Evolutionary conservation across 2,113 vertebrate genomes (phyloP).

Genomic region (Paradisaea rubra): DNA sequence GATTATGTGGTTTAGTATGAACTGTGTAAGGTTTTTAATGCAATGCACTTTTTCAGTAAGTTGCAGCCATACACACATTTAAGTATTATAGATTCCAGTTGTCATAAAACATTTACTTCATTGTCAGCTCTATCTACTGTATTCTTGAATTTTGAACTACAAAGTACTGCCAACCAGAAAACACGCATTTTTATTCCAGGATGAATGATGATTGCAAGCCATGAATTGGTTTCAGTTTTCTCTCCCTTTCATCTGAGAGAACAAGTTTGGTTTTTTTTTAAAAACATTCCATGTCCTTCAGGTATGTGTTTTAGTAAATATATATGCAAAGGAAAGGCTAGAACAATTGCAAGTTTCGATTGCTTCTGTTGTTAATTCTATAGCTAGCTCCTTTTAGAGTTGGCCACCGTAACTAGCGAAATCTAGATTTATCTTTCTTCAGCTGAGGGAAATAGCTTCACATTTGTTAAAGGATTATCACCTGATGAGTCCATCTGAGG

Average conservation of each 20-base stretch:
- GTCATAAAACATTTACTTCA: constrained; percentile 38
- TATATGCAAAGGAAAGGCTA: neutral
- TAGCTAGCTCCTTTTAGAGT: neutral
- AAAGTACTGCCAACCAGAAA: neutral
- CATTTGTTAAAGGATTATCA: neutral
- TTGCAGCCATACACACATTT: neutral
- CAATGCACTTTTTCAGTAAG: neutral
- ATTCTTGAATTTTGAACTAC: constrained; percentile 26
- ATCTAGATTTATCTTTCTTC: neutral
- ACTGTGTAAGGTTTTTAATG: neutral
- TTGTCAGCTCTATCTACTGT: neutral
- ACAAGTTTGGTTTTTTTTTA: neutral
- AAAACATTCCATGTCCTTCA: neutral
- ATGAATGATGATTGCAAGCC: neutral
- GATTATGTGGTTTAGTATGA: neutral
- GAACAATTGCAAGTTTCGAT: neutral
- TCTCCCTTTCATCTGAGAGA: neutral
- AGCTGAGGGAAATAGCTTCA: neutral
- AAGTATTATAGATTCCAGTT: constrained; percentile 23
- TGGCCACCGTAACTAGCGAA: neutral
- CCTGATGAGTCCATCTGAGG: neutral
- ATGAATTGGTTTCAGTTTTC: neutral
- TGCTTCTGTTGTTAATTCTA: neutral
- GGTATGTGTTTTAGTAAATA: neutral
- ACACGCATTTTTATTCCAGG: neutral